Base-by-base conservation (phyloP, 2,113 vertebrate species). In the Turnix velox region DNA sequence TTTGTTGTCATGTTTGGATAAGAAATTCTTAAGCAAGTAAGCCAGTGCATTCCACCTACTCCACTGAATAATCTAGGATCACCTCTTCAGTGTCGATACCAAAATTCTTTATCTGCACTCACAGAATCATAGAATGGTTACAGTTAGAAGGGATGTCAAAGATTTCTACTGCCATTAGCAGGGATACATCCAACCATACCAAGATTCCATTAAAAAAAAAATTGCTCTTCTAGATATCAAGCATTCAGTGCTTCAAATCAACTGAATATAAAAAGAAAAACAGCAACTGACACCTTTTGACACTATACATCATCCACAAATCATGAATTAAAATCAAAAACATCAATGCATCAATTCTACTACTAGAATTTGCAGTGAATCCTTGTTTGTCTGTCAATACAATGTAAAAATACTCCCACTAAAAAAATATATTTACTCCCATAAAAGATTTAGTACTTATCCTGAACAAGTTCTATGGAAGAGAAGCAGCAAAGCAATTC, bases 21-120 rank as follows among this genome's bases (percentile, higher is more conserved):
- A 95, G 91, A 91, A 91, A 61, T 59, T 63, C 78, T 93, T 92
- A 93, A 96, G 76, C 92, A 97, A 95, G 84, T 93, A 97, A 95
- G 62, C 85, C 87, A 96, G 84, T 95, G 88, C 83, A 95, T 91
- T 86, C 91, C 92, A 91, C 89, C 83, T 94, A 92, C 79, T 93
- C 65, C 75, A 61, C 58, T 94, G 87, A 88, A 93, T 96, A 97
- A 96, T 91, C 79, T 84, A 96, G 93, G 77, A 96, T 96, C 80
- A 92, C 76, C 87, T 84, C 66, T 91, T 94, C 88, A 96, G 73
- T 25, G 33, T 33, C 83, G 39, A 30, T 24, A 72, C 2, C 92
- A 71, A 95, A 94, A 92, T 57, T 91, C 27, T 76, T 92, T 30
- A 84, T 49, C 51, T 58, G 39, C 68, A 92, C 37, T 90, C n/a